Percentiles rank a stretch among this genome's conserved stretches.
phyloP scores from a whole-genome alignment of 53 echinoderm and acorn worm species.

The Apostichopus leukothele region DNA sequence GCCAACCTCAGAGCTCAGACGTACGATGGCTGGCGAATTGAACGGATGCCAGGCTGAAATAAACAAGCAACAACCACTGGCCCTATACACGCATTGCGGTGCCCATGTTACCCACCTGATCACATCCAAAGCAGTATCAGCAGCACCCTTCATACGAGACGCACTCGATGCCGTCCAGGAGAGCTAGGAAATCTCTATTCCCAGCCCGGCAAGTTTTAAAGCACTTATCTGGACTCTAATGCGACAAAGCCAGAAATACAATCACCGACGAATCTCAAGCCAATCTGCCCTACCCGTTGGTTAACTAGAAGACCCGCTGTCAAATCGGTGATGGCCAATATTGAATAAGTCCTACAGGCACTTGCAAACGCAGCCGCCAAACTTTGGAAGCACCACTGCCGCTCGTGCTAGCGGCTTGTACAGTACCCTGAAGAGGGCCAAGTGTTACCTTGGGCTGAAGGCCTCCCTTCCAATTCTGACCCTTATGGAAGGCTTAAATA shows the following conservation, averaged over 20 bases:
- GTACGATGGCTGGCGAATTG: background rate
- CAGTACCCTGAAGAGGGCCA: slow-evolving; percentile 22
- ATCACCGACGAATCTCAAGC: background rate
- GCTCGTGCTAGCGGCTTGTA: slow-evolving; percentile 37
- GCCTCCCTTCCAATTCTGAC: slow-evolving; percentile 31
- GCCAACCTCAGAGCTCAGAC: background rate
- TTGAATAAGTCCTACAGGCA: slow-evolving; percentile 46
- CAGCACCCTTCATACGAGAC: background rate
- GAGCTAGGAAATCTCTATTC: background rate
- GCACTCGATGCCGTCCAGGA: background rate
- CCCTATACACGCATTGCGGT: background rate
- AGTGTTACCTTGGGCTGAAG: slow-evolving; percentile 41
- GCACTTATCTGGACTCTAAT: background rate
- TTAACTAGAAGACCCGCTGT: background rate
- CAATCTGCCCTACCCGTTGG: slow-evolving; percentile 6
- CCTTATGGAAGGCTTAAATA: slow-evolving; percentile 26
- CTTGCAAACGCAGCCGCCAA: slow-evolving; percentile 20
- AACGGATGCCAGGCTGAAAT: slow-evolving; percentile 33
- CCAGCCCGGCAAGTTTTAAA: background rate
- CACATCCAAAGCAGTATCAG: background rate
- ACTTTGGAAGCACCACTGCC: slow-evolving; percentile 45
- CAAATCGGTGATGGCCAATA: background rate
- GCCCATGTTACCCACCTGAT: slow-evolving; percentile 2
- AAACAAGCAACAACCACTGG: slow-evolving; percentile 4
- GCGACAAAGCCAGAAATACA: background rate